Percentiles rank a stretch among this genome's conserved stretches.
Conservation (phyloP, 2,888 invertebrate species). For the Lasius platythorax region DNA sequence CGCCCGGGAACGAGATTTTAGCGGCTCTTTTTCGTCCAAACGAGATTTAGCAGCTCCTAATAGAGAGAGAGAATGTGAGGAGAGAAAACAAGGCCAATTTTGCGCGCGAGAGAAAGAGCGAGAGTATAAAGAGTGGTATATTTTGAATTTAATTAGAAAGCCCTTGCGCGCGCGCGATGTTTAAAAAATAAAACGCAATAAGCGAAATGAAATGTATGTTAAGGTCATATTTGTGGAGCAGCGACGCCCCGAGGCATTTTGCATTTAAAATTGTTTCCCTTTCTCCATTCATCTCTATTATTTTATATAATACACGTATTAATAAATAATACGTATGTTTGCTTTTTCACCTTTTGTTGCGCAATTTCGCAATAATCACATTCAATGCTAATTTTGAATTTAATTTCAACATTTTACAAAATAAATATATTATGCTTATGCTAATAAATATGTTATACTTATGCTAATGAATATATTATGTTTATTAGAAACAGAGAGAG, state of each 20-base stretch:
- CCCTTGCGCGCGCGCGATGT: background rate
- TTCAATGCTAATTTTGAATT: background rate
- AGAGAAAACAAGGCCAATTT: background rate
- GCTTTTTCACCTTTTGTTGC: background rate
- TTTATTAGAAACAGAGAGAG: background rate
- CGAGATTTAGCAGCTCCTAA: background rate
- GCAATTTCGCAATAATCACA: background rate
- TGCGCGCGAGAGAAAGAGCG: background rate
- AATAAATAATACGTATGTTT: background rate
- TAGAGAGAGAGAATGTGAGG: background rate
- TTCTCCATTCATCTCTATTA: background rate
- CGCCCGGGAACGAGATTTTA: background rate
- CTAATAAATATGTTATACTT: background rate
- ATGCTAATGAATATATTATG: background rate
- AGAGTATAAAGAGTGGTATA: background rate
- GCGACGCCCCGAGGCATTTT: background rate
- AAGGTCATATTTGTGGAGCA: background rate
- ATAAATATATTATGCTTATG: background rate
- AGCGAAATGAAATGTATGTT: background rate
- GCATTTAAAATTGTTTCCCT: slow-evolving; percentile 3
- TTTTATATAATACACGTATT: background rate
- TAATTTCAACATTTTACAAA: background rate
- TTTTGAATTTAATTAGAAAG: background rate
- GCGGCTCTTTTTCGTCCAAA: background rate
- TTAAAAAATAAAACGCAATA: background rate